phyloP scores from a whole-genome alignment of 2,888 invertebrate genomes.

The Argyresthia albistria region DNA sequence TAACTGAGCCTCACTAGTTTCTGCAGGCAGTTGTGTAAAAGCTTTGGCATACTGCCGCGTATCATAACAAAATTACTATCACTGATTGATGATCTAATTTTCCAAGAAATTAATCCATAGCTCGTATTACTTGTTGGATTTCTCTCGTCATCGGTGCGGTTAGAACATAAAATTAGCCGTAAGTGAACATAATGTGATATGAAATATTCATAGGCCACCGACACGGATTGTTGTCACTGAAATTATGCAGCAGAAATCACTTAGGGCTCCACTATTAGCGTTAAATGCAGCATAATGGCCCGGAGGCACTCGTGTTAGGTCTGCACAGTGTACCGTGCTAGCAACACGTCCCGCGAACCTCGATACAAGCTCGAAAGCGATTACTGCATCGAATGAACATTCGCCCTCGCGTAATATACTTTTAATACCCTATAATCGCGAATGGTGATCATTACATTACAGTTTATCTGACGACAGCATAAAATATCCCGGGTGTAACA shows the following conservation, averaged over 20 bases:
- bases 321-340: neutral
- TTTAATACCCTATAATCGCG: constrained; percentile 3
- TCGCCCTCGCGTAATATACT: constrained; percentile 1
- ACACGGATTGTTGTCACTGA: constrained; percentile 56
- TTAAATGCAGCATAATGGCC: constrained; percentile 66
- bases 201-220: constrained; percentile 62
- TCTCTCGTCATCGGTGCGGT: constrained; percentile 18
- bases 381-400: constrained; percentile 3
- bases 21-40: neutral
- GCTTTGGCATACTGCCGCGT: neutral
- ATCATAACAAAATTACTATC: neutral
- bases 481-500: neutral
- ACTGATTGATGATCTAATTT: constrained; percentile 4
- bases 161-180: constrained; percentile 31
- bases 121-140: constrained; percentile 6
- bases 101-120: constrained; percentile 1
- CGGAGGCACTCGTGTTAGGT: constrained; percentile 32
- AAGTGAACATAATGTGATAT: constrained; percentile 46
- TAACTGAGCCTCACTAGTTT: neutral
- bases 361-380: neutral
- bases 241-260: constrained; percentile 53
- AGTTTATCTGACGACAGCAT: neutral
- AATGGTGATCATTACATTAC: constrained; percentile 1
- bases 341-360: neutral
- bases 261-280: constrained; percentile 42